Evolutionary conservation across 2,797 vertebrate species (phyloP), one percentile per base, ranked within the genome.

Genomic region (Manis javanica): DNA sequence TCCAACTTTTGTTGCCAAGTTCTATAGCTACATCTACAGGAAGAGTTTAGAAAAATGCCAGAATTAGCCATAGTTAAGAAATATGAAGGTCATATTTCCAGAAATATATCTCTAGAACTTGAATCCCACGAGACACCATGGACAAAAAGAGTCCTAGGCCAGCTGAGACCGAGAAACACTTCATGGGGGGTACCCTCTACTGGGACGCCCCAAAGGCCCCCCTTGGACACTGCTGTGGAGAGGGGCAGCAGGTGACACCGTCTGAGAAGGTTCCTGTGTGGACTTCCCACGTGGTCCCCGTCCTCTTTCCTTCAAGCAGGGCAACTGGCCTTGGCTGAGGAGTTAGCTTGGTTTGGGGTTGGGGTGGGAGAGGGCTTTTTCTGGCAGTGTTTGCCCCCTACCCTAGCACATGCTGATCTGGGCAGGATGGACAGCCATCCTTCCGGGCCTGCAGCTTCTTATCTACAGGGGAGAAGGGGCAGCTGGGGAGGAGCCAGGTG

Each of bases 401-500:
- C 16, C 10, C 24, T 12, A 39, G 68, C 42, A 15, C 6, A 13
- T 13, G 8, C 49, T 19, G 31, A 31, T 16, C 12, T 4, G n/a
- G 57, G 12, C 0, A 3, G 37, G 64, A 21, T 7, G 79, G 53
- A 26, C 0, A n/a, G 31, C 5, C 1, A 16, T 7, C 61, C 46
- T 55, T 16, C 31, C n/a, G n/a, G 26, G 6, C n/a, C 23, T 1
- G 2, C 5, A 26, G 5, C 14, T 14, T 6, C 15, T 23, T 12
- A 3, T 51, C 31, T 1, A 0, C 3, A 10, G 7, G 2, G 11
- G 5, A 34, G 2, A 24, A 19, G 24, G 26, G 21, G 2, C 0
- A 8, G 10, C 0, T 0, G 82, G 24, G 11, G 39, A 5, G 26
- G 29, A 68, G 11, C 14, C 5, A 23, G 10, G 64, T 0, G 0